phyloP scores from a whole-genome alignment of 2,113 vertebrate species.

The Donacobius atricapilla region DNA sequence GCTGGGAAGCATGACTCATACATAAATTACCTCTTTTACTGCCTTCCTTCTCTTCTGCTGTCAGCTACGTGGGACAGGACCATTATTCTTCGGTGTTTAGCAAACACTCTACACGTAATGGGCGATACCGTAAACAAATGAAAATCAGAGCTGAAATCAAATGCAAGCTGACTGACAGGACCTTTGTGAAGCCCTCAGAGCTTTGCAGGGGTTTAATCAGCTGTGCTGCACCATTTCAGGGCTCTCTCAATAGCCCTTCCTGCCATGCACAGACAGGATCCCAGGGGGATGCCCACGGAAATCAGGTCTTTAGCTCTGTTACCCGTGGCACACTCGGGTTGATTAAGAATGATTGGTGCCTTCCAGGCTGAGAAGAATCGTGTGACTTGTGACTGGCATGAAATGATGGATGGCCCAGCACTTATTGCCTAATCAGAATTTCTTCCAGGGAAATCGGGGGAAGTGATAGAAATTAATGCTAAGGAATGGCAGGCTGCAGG shows the following conservation, averaged over 20 bases:
- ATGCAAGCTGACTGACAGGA: neutral
- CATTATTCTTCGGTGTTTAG: conserved; percentile 29
- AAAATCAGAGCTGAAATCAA: conserved; percentile 24
- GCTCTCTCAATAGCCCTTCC: neutral
- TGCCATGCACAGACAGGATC: neutral
- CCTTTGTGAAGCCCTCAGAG: neutral
- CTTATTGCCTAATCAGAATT: neutral
- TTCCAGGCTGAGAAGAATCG: neutral
- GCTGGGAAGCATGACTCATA: conserved; percentile 2
- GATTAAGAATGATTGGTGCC: neutral
- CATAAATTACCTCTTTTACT: conserved; percentile 38
- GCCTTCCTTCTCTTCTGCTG: conserved; percentile 19
- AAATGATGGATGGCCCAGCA: neutral
- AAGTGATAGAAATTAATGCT: neutral
- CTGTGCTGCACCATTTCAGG: neutral
- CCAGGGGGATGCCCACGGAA: neutral
- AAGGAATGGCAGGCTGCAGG: neutral
- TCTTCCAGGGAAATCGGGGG: neutral
- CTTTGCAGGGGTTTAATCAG: neutral
- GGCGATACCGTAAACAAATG: neutral
- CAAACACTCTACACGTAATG: conserved; percentile 8
- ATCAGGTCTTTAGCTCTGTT: neutral
- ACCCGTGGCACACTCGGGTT: neutral
- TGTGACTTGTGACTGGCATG: neutral
- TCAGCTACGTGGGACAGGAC: neutral